phyloP scores from a whole-genome alignment of 2,888 invertebrate genomes.

The Apantesis nais region DNA sequence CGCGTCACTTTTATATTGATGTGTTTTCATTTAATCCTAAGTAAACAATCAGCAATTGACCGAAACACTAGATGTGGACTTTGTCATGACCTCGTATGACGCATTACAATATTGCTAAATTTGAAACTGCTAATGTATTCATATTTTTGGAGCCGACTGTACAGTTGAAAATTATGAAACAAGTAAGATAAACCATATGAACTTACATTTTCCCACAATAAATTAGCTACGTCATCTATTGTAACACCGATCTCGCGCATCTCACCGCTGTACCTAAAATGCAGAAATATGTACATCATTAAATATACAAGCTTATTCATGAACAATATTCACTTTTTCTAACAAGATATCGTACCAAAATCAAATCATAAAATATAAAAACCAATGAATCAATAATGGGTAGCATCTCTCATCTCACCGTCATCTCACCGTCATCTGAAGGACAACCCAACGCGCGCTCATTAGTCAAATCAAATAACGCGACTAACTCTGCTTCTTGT shows the following conservation, averaged over 20 bases:
- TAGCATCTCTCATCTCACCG: no score
- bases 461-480: no score
- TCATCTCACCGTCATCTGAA: no score
- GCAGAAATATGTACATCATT: not conserved
- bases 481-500: no score
- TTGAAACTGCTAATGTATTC: not conserved
- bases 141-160: not conserved
- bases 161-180: not conserved
- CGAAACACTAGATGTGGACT: not conserved
- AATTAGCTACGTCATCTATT: slow-evolving; percentile 94
- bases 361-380: no score
- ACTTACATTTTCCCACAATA: slow-evolving; percentile 97
- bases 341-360: no score
- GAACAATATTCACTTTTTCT: not conserved
- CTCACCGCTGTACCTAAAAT: slow-evolving; percentile 95
- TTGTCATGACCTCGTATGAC: not conserved
- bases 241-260: slow-evolving; percentile 93
- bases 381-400: no score
- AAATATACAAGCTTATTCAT: not conserved
- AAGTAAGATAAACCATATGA: not conserved
- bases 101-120: not conserved
- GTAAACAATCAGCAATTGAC: no score
- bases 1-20: not conserved
- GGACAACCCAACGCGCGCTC: no score
- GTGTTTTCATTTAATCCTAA: not conserved